Evolutionary conservation across 2,113 vertebrate genomes (phyloP).

Genomic region (Heloderma charlesbogerti): DNA sequence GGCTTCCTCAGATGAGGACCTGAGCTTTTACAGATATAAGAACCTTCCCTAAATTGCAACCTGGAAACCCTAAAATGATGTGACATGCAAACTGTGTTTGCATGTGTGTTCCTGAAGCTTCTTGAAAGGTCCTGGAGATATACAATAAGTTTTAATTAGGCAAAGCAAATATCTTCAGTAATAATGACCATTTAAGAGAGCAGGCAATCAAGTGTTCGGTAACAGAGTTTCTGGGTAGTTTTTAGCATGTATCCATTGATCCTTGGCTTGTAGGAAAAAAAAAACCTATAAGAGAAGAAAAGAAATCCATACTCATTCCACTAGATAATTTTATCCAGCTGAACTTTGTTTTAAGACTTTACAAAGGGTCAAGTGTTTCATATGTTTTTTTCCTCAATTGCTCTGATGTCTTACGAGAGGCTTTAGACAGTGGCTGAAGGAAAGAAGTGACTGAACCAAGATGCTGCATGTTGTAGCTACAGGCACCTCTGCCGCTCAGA

Average conservation of each 20-base stretch:
- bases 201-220: constrained; percentile 12
- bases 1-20: not conserved
- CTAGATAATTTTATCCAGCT: constrained; percentile 35
- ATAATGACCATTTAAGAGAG: constrained; percentile 5
- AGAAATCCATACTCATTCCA: constrained; percentile 27
- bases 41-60: not conserved
- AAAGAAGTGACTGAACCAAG: not conserved
- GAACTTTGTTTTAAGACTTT: constrained; percentile 47
- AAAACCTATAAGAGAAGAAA: constrained; percentile 33
- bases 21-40: not conserved
- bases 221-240: constrained; percentile 27
- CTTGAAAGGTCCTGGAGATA: not conserved
- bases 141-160: not conserved
- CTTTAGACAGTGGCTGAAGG: constrained; percentile 46
- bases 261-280: not conserved
- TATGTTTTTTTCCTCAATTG: not conserved
- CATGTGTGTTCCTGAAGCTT: not conserved
- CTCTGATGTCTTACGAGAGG: constrained; percentile 7
- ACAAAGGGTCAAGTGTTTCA: constrained; percentile 40
- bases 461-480: constrained; percentile 41
- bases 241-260: constrained; percentile 30
- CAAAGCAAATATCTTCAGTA: not conserved
- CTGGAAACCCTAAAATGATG: not conserved
- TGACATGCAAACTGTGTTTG: not conserved
- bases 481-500: constrained; percentile 46